These are phyloP conservation scores for Steinernema khuongi DNA, from an alignment of 1,140 invertebrate genomes.

Conservation along the genomic window DNA sequence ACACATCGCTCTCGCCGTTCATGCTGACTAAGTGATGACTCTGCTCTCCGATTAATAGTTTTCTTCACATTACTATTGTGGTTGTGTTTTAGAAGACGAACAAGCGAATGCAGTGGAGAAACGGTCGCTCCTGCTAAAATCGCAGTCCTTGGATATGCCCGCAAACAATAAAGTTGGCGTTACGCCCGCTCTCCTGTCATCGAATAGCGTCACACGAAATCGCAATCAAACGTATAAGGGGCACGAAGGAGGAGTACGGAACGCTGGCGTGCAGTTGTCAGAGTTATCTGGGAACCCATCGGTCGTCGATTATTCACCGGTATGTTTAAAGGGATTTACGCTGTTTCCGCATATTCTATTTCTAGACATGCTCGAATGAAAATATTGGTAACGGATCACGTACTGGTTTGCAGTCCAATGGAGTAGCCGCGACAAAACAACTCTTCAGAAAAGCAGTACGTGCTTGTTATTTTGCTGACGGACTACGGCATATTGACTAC, in stretches of 20 bases:
- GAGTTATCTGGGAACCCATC: neutral
- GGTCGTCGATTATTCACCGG: neutral
- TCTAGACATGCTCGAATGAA: neutral
- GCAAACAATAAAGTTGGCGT: neutral
- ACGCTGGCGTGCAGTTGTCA: neutral
- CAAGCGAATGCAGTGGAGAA: neutral
- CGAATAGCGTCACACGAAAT: neutral
- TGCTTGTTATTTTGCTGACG: constrained; percentile 41
- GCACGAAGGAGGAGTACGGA: neutral
- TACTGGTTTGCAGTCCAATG: neutral
- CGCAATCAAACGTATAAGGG: neutral
- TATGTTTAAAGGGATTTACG: neutral
- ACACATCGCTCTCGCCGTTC: neutral
- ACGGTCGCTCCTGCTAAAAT: neutral
- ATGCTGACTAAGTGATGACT: neutral
- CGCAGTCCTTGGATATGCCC: neutral
- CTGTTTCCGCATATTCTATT: neutral
- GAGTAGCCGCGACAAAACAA: neutral
- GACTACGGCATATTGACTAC: constrained; percentile 50
- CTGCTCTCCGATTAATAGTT: neutral
- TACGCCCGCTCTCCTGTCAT: neutral
- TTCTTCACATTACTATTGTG: neutral
- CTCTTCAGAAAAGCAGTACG: neutral
- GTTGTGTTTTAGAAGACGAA: neutral
- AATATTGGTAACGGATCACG: neutral